Base-by-base conservation (phyloP, 2,888 invertebrate genomes). In the Eupithecia subfuscata region DNA sequence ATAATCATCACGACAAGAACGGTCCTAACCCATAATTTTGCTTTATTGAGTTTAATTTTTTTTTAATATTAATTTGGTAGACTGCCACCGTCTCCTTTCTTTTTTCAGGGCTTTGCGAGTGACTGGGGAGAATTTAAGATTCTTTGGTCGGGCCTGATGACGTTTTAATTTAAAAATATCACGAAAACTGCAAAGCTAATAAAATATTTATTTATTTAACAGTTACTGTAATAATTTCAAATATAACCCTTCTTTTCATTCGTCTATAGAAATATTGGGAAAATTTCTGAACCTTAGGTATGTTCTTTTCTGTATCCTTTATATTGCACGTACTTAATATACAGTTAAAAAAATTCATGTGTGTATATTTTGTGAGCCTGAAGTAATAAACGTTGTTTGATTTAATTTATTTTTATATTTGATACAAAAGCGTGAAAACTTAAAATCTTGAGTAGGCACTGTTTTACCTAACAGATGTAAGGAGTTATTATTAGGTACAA, bases 1-100 rank as follows among this genome's bases (percentile, higher is more conserved):
- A 91, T 89, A 91, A 25, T 89, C 88, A 85, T 83, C 83, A 81
- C 77, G 74, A 81, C 5, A 5, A 18, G 37, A 67, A 67, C n/a
- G 40, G 18, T 37, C 65, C n/a, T 67, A 67, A 67, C n/a, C n/a
- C 37, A 37, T 40, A 67, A 2, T 40, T 67, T 22, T 5, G 4
- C 12, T 37, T 37, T 67, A n/a, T 67, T 67, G 18, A 34, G 64
- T 34, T 30, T 11, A 48, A 0, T 7, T 56, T 3, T n/a, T 56
- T n/a, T 56, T 56, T n/a, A 56, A 25, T 25, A 60, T 25, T 25
- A 6, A 25, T 25, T 22, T 60, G 22, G 64, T 64, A 18, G 16
- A 30, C 63, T 30, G 16, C 22, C 22, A 11, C 11, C 52, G 9
- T 52, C n/a, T n/a, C 8, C 18, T 56, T 56, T 52, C 9, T 3